Base-by-base conservation (phyloP, 2,888 invertebrate species). In the Brachyptera putata region DNA sequence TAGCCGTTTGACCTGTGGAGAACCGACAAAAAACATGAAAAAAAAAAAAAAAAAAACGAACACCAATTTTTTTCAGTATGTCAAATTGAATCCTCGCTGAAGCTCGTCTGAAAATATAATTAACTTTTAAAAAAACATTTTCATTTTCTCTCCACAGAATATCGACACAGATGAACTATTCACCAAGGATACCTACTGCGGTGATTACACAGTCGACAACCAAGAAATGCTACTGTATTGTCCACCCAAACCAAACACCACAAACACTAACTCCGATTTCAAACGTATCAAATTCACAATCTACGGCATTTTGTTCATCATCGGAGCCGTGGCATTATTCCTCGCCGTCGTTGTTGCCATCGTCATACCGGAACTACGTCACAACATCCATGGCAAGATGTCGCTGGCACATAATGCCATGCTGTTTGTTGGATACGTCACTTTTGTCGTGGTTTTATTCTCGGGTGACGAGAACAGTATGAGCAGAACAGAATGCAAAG, bases 371-470 rank as follows among this genome's bases (percentile, higher is more conserved):
- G 53, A 53, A 11, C 34, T 36, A 37, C 53, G 53, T 13, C 14
- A 22, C 1, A 34, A 53, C 21, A 14, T 53, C 34, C 36, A 53
- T 36, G 53, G 53, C 7, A 16, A 22, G 21, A 53, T 53, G 53
- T 21, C 53, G 9, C 21, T 53, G 9, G 37, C 37, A 37, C 53
- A 53, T 22, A 53, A 53, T 53, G 16, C 14, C 36, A 53, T 36
- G 36, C 21, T 53, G 18, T 16, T 34, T 21, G 18, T 53, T 7
- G 53, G 21, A 9, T 36, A 53, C 22, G 22, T 46, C 22, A 5
- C 24, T 5, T 4, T 3, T 4, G 22, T 2, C 11, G 4, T 11
- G 9, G 30, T 30, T 7, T 7, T 11, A 11, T 30, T 30, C 7
- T n/a, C n/a, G n/a, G n/a, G n/a, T n/a, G n/a, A n/a, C n/a, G 11